These are phyloP conservation scores for Harpagifer antarcticus DNA, from an alignment of 2,797 vertebrate genomes.

Conservation along the genomic window DNA sequence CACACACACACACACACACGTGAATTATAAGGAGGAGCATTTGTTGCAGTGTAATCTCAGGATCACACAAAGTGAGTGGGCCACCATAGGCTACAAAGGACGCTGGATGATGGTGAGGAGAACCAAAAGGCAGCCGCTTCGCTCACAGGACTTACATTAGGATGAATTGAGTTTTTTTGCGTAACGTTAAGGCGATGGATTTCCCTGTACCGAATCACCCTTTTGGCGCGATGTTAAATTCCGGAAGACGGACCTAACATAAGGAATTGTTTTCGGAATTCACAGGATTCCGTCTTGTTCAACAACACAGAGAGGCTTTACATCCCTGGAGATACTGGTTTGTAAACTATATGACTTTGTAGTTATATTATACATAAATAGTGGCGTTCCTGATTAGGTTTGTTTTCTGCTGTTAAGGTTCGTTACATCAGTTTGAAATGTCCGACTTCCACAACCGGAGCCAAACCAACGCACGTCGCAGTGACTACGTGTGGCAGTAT, in stretches of 20 bases:
- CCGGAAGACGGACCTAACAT: background rate
- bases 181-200: conserved; percentile 24
- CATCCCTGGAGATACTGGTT: conserved; percentile 6
- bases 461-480: conserved; percentile 72
- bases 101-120: conserved; percentile 35
- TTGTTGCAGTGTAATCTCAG: conserved; percentile 28
- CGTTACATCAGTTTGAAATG: conserved; percentile 58
- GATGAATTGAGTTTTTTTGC: conserved; percentile 33
- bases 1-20: no score
- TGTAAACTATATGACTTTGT: conserved; percentile 34
- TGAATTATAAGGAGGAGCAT: background rate
- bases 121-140: conserved; percentile 32
- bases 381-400: background rate
- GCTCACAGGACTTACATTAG: background rate
- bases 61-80: conserved; percentile 20
- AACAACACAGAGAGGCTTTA: background rate
- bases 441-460: conserved; percentile 75
- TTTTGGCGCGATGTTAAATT: background rate
- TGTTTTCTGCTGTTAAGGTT: background rate
- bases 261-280: background rate
- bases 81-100: background rate
- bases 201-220: background rate
- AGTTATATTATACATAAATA: no score
- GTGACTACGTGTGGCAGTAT: conserved; percentile 94
- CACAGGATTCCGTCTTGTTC: conserved; percentile 2